Percentiles rank a stretch among this genome's conserved stretches.
These are phyloP conservation scores for Eumerus sabulonum DNA, from an alignment of 2,888 invertebrate genomes.

Conservation along the genomic window DNA sequence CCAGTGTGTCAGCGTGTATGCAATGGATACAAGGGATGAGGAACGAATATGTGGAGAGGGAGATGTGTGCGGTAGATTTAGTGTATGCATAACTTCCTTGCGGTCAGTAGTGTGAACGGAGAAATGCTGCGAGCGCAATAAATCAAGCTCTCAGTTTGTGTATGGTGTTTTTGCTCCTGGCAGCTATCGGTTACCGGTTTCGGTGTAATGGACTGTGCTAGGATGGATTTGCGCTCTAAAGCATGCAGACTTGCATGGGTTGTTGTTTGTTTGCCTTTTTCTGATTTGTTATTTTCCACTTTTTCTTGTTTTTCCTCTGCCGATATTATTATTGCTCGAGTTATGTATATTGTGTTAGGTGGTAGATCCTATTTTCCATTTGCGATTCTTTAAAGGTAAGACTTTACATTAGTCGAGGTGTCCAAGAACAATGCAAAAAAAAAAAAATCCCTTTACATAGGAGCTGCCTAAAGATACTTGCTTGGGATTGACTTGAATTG, in stretches of 20 bases:
- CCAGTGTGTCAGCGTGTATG: constrained; percentile 12
- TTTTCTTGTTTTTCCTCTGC: too few relatives aligned
- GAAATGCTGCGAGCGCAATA: constrained; percentile 41
- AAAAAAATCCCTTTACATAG: too few relatives aligned
- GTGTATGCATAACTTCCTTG: constrained; percentile 58
- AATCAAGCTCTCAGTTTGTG: constrained; percentile 39
- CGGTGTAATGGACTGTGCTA: constrained; percentile 60
- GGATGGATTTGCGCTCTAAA: constrained; percentile 51
- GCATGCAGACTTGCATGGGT: constrained; percentile 41
- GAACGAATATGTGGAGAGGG: neutral
- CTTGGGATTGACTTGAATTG: too few relatives aligned
- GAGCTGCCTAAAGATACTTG: too few relatives aligned
- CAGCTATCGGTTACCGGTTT: constrained; percentile 59
- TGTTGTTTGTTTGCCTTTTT: constrained; percentile 16
- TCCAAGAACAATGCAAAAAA: too few relatives aligned
- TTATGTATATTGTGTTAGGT: constrained; percentile 21
- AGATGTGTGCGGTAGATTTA: constrained; percentile 32
- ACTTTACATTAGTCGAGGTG: too few relatives aligned
- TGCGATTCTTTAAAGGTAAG: too few relatives aligned
- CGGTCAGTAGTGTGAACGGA: constrained; percentile 54
- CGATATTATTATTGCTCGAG: constrained; percentile 1
- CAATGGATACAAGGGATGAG: constrained; percentile 8
- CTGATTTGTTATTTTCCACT: too few relatives aligned
- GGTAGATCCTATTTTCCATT: constrained; percentile 34
- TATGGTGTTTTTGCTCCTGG: constrained; percentile 50